phyloP scores from a whole-genome alignment of 2,888 invertebrate species.

The Zonitis immaculata region DNA sequence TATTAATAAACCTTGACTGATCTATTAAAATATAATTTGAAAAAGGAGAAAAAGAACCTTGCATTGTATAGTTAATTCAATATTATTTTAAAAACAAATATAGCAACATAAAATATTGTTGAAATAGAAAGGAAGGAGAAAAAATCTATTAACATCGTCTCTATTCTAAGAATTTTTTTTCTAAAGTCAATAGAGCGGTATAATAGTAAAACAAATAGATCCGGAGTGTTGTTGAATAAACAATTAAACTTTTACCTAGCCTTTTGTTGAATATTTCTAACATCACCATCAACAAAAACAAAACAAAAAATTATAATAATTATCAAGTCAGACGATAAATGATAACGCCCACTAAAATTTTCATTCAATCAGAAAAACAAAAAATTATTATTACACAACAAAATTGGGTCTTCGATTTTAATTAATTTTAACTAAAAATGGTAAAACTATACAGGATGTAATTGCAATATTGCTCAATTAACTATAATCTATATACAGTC shows the following conservation, averaged over 20 bases:
- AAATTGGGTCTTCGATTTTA: no score
- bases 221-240: conserved; percentile 1
- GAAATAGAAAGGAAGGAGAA: background rate
- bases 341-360: background rate
- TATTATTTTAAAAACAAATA: no score
- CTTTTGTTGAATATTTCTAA: background rate
- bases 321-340: background rate
- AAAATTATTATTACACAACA: no score
- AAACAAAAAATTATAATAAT: background rate
- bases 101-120: no score
- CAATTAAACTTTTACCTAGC: conserved; percentile 1
- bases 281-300: no score
- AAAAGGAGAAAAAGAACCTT: no score
- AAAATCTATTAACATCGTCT: background rate
- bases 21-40: background rate
- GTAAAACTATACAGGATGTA: background rate
- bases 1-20: background rate
- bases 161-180: conserved; percentile 25
- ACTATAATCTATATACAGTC: no score
- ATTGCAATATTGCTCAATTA: no score
- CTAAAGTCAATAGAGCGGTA: conserved; percentile 28
- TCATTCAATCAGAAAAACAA: background rate
- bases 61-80: no score
- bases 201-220: conserved; percentile 29
- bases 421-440: no score